phyloP scores from a whole-genome alignment of 2,797 vertebrate genomes.

The Gouania willdenowi region DNA sequence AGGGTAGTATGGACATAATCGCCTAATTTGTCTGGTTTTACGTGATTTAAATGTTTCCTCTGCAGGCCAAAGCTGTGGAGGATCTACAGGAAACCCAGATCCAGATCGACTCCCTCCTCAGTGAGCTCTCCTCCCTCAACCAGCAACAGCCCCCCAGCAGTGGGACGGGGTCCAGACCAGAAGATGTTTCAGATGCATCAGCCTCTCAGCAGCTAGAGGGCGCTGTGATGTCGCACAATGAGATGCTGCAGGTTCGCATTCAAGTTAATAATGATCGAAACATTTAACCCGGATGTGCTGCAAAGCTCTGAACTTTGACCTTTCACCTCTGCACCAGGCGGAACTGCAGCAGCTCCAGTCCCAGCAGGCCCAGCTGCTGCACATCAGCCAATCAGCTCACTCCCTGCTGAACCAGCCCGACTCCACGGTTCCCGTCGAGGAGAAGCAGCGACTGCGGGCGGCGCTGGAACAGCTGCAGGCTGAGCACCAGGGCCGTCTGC shows the following conservation, averaged over 20 bases:
- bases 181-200: slow-evolving; percentile 23
- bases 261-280: too few relatives aligned
- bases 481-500: slow-evolving; percentile 77
- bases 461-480: slow-evolving; percentile 79
- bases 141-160: slow-evolving; percentile 28
- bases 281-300: too few relatives aligned
- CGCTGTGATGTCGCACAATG: slow-evolving; percentile 76
- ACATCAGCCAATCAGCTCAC: slow-evolving; percentile 83
- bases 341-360: slow-evolving; percentile 87
- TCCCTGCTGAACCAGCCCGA: slow-evolving; percentile 86
- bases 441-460: slow-evolving; percentile 74
- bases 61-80: slow-evolving; percentile 87
- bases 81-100: slow-evolving; percentile 86
- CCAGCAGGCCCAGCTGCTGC: slow-evolving; percentile 87
- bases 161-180: neutral
- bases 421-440: slow-evolving; percentile 75
- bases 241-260: slow-evolving; percentile 83
- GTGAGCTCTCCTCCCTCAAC: slow-evolving; percentile 54
- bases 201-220: slow-evolving; percentile 66
- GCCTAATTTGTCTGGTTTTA: too few relatives aligned
- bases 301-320: neutral
- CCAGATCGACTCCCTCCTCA: slow-evolving; percentile 84
- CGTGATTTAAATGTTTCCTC: too few relatives aligned
- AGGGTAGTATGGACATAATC: too few relatives aligned
- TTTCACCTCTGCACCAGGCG: slow-evolving; percentile 55